Evolutionary conservation across 1,140 invertebrate species (phyloP).

Genomic region (Drosophila lacertosa): DNA sequence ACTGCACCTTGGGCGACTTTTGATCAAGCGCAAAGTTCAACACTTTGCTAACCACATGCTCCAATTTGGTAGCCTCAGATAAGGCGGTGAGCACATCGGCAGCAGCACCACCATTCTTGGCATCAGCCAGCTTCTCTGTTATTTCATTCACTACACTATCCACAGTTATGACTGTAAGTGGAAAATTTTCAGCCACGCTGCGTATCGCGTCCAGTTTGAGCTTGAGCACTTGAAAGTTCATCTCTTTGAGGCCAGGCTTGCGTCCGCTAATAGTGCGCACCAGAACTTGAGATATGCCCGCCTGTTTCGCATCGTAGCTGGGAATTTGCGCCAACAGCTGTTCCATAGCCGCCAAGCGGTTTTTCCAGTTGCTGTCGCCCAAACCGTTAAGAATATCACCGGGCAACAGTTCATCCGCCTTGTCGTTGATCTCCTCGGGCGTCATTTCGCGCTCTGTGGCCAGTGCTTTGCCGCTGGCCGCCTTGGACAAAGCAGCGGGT

Average conservation of each 20-base stretch:
- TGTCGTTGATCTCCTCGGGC: slow-evolving; percentile 90
- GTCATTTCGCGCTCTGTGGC: slow-evolving; percentile 85
- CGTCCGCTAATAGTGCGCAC: slow-evolving; percentile 91
- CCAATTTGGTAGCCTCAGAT: slow-evolving; percentile 91
- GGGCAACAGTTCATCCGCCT: slow-evolving; percentile 87
- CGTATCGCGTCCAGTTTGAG: slow-evolving; percentile 91
- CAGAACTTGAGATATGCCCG: slow-evolving; percentile 90
- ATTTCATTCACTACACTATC: slow-evolving; percentile 91
- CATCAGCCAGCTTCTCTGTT: slow-evolving; percentile 93
- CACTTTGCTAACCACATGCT: slow-evolving; percentile 90
- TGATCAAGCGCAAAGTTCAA: slow-evolving; percentile 91
- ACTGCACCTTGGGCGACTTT: slow-evolving; percentile 96
- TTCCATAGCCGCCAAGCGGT: slow-evolving; percentile 90
- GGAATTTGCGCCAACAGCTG: slow-evolving; percentile 88
- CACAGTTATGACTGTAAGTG: slow-evolving; percentile 89
- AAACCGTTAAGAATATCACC: slow-evolving; percentile 88
- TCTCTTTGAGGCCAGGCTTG: slow-evolving; percentile 95
- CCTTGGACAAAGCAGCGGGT: slow-evolving; percentile 56
- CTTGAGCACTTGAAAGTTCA: slow-evolving; percentile 96
- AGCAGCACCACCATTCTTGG: slow-evolving; percentile 90
- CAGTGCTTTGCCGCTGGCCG: slow-evolving; percentile 79
- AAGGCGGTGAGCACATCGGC: slow-evolving; percentile 90
- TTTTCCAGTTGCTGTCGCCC: slow-evolving; percentile 94
- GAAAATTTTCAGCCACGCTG: slow-evolving; percentile 90
- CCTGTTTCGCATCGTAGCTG: slow-evolving; percentile 86